Conservation (phyloP, 1,140 invertebrate genomes). For the Drosophila ironensis region DNA sequence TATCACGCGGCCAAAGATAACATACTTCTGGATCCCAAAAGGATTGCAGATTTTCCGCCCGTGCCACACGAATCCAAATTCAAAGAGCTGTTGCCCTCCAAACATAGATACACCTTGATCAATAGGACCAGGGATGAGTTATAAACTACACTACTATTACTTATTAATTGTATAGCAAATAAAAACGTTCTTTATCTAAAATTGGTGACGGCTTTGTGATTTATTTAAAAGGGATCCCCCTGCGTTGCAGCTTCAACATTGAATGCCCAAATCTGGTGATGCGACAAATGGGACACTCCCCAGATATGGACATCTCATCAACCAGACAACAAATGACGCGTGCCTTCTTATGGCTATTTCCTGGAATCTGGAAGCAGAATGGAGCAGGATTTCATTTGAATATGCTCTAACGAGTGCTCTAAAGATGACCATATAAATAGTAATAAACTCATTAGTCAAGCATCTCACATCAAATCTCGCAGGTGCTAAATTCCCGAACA, state of each 20-base stretch:
- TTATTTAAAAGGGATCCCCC: slow-evolving; percentile 22
- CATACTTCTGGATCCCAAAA: too few species aligned
- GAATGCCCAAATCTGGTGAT: slow-evolving; percentile 43
- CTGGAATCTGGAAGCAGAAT: slow-evolving; percentile 14
- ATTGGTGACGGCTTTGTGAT: too few species aligned
- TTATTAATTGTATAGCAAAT: too few species aligned
- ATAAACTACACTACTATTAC: slow-evolving; percentile 11
- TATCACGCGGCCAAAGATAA: neutral
- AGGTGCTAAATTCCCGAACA: slow-evolving; percentile 6
- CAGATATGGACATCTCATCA: slow-evolving; percentile 55
- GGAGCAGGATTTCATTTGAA: slow-evolving; percentile 51
- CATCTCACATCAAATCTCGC: slow-evolving; percentile 35
- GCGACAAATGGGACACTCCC: slow-evolving; percentile 68
- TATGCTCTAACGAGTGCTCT: slow-evolving; percentile 14
- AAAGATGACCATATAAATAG: slow-evolving; percentile 32
- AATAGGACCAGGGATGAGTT: slow-evolving; percentile 37
- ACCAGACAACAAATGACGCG: slow-evolving; percentile 42
- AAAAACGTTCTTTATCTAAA: neutral
- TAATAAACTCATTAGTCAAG: slow-evolving; percentile 77
- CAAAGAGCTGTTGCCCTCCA: slow-evolving; percentile 45
- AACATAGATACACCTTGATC: slow-evolving; percentile 42
- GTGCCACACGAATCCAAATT: slow-evolving; percentile 40
- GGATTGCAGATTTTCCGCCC: neutral
- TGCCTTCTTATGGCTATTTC: slow-evolving; percentile 35
- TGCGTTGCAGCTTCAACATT: slow-evolving; percentile 17